phyloP scores from a whole-genome alignment of 2,113 vertebrate species.

The Eublepharis macularius region DNA sequence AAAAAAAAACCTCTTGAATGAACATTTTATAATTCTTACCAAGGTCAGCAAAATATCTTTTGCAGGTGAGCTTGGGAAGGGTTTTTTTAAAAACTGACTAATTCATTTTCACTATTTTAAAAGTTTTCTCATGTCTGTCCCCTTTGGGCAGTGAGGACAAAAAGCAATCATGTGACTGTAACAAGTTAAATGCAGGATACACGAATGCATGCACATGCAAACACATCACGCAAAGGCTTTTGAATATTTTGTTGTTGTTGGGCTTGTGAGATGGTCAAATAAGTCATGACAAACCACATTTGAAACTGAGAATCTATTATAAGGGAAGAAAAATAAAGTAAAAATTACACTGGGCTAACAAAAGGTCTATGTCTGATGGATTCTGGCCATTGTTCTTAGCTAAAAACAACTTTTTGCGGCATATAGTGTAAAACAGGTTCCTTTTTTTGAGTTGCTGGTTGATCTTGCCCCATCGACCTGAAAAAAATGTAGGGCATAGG shows the following conservation, averaged over 20 bases:
- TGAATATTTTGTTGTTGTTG: background rate
- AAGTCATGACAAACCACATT: background rate
- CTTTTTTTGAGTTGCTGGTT: background rate
- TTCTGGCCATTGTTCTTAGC: too few relatives aligned
- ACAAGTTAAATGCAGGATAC: background rate
- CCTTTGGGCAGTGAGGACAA: background rate
- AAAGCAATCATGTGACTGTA: background rate
- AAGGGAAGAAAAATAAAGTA: background rate
- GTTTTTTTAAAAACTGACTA: background rate
- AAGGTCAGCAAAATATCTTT: slow-evolving; percentile 21
- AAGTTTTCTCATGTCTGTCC: background rate
- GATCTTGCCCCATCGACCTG: slow-evolving; percentile 1
- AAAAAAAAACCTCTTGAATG: slow-evolving; percentile 1
- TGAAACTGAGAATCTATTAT: background rate
- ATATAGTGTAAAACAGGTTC: background rate
- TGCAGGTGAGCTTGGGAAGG: slow-evolving; percentile 22
- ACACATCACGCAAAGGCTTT: background rate
- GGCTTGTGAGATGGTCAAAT: background rate
- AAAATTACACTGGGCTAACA: background rate
- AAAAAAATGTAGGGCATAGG: background rate
- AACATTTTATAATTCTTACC: slow-evolving; percentile 40
- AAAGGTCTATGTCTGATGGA: background rate
- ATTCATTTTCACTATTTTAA: background rate
- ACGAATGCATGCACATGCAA: background rate
- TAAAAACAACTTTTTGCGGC: background rate